Conservation (phyloP, 2,888 invertebrate species). For the Tethea ocularis region DNA sequence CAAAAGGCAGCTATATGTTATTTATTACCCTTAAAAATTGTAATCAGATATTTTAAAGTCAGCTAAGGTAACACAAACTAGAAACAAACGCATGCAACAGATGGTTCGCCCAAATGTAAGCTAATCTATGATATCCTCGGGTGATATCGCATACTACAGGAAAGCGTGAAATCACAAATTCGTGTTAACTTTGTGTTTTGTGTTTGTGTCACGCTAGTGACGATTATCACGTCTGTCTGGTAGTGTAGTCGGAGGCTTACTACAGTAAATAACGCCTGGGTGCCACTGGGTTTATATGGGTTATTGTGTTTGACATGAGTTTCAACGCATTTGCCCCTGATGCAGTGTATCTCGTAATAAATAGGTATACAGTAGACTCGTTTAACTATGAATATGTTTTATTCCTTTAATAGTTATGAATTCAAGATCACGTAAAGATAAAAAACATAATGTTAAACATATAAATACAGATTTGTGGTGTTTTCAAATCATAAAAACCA, state of each 20-base stretch:
- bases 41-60: too few species aligned
- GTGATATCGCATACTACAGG: too few species aligned
- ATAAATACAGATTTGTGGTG: too few species aligned
- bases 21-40: too few species aligned
- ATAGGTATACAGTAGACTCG: too few species aligned
- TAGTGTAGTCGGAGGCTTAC: background rate
- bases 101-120: constrained; percentile 18
- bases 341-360: too few species aligned
- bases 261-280: background rate
- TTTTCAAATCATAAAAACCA: too few species aligned
- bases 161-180: background rate
- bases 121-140: constrained; percentile 24
- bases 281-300: background rate
- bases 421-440: too few species aligned
- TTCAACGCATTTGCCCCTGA: background rate
- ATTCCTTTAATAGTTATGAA: too few species aligned
- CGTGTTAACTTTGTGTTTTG: background rate
- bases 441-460: too few species aligned
- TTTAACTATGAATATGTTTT: too few species aligned
- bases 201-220: background rate
- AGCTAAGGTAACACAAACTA: background rate
- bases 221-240: constrained; percentile 5
- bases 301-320: background rate
- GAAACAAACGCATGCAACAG: constrained; percentile 18
- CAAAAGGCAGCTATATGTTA: too few species aligned